Conservation (phyloP, 30 jellyfish, hydroid and myxozoan species). For the Pelagia noctiluca region DNA sequence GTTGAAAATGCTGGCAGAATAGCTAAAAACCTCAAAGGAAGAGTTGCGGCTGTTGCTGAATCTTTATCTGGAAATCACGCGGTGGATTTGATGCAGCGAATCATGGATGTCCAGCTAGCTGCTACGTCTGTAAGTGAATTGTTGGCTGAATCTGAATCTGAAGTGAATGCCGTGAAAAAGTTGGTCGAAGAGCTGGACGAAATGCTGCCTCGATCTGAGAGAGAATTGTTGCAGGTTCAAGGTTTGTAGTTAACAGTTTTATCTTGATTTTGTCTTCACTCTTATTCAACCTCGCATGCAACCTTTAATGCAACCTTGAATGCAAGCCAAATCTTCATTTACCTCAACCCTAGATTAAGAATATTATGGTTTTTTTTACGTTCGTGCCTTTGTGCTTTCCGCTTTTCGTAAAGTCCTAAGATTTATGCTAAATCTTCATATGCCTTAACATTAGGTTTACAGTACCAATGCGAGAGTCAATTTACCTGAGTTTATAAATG, state of each 20-base stretch:
- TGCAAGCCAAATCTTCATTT: too few species aligned
- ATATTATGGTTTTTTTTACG: too few species aligned
- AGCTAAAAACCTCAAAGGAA: not conserved
- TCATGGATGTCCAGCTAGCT: not conserved
- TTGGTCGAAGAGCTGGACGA: not conserved
- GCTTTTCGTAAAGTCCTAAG: too few species aligned
- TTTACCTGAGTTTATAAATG: too few species aligned
- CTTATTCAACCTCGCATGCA: too few species aligned
- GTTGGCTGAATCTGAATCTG: not conserved
- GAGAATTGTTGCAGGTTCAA: not conserved
- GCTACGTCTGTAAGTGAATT: not conserved
- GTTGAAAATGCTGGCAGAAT: not conserved
- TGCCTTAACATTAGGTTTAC: too few species aligned
- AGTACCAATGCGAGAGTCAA: too few species aligned
- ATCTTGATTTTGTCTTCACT: too few species aligned
- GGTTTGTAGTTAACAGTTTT: not conserved
- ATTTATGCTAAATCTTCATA: too few species aligned
- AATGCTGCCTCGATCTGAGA: not conserved
- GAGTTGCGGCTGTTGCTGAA: not conserved
- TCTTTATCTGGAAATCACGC: not conserved
- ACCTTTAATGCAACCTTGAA: too few species aligned
- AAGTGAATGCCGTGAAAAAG: not conserved
- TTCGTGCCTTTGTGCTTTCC: too few species aligned
- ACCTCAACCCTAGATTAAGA: too few species aligned
- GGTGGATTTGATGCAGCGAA: not conserved